Evolutionary conservation across 2,797 vertebrate genomes (phyloP), one percentile per base, ranked within the genome.

Genomic region (Halcyon chelicuti): DNA sequence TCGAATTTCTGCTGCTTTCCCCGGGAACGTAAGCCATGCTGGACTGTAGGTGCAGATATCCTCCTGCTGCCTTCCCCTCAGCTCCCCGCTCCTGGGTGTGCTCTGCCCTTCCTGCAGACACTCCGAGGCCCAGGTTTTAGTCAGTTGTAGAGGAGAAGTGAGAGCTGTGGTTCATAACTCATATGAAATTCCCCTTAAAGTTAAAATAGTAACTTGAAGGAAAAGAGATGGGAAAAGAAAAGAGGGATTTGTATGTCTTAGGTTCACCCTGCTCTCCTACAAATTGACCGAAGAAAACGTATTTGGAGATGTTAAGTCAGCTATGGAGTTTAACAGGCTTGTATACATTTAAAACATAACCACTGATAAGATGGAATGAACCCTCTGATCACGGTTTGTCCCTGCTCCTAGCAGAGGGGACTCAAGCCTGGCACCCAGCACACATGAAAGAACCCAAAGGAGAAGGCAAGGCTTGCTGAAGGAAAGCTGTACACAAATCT

Each of bases 391-490:
- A 47, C 10, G 31, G 40, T 55, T 85, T 71, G 62, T 68, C 40
- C 61, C 35, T 52, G 47, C 33, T 78, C 39, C 67, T 68, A n/a
- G 66, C 19, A 26, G 23, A 51, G n/a, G 55, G 23, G 12, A 39
- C 66, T 51, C 0, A 0, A 62, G 57, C 44, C 68, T 28, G 33
- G 33, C 42, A 28, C 1, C 2, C 29, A 40, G 31, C 13, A 18
- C 4, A 15, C 61, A 31, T 8, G 2, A 7, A 51, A 51, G 18
- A 92, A 47, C 71, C 67, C 35, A 33, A 28, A 87, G 75, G n/a
- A 44, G 52, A 73, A 79, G 25, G 28, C 49, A 68, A 86, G 35
- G 31, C 62, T 65, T 61, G 60, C 47, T 33, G 55, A 76, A 55
- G 73, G 35, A 66, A 84, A 89, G 67, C 33, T 91, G 61, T 55